phyloP scores from a whole-genome alignment of 2,888 invertebrate genomes.

The Homarus gammarus region DNA sequence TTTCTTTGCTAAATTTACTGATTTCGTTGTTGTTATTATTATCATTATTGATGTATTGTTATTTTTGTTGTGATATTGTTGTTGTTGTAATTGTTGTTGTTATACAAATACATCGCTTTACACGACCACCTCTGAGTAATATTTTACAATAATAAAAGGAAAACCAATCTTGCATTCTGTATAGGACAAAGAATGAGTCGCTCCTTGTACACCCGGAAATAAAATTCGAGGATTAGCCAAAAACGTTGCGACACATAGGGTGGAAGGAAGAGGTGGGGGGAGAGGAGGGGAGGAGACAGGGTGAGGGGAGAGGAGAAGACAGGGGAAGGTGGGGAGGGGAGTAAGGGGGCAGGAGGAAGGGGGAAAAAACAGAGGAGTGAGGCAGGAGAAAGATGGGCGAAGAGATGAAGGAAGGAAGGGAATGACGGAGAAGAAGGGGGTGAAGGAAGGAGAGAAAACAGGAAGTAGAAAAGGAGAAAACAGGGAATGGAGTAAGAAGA shows the following conservation, averaged over 20 bases:
- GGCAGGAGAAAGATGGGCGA: background rate
- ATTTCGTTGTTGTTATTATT: too few species aligned
- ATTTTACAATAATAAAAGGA: background rate
- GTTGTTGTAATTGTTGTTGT: too few species aligned
- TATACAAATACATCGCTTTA: too few species aligned
- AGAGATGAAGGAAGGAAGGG: background rate
- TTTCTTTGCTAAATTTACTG: too few species aligned
- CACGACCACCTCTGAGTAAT: too few species aligned
- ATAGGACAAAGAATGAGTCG: background rate
- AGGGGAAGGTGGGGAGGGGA: too few species aligned
- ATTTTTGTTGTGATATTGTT: too few species aligned
- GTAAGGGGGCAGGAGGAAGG: too few species aligned
- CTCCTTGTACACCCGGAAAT: conserved; percentile 11
- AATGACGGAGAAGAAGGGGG: background rate
- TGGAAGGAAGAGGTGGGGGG: background rate
- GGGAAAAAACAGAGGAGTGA: background rate
- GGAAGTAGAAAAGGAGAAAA: too few species aligned
- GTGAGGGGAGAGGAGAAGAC: background rate
- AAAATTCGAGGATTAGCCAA: conserved; percentile 23
- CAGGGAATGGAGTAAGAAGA: background rate
- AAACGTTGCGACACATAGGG: background rate
- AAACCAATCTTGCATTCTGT: background rate
- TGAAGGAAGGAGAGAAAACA: too few species aligned
- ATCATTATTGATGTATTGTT: too few species aligned
- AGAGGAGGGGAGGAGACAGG: background rate